These are phyloP conservation scores for Nephrotoma flavescens DNA, from an alignment of 2,888 invertebrate species.

Conservation along the genomic window DNA sequence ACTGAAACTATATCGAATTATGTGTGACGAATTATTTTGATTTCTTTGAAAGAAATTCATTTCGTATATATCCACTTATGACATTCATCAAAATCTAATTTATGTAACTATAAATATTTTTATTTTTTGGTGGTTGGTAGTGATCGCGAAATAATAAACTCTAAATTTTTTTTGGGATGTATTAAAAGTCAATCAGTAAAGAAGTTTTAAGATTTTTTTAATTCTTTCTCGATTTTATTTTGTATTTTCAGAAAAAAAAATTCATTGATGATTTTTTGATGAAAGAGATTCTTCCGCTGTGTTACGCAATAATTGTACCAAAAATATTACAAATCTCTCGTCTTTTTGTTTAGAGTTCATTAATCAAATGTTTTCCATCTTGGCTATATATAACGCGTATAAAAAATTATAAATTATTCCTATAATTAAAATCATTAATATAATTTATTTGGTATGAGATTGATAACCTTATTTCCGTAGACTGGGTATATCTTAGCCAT, in stretches of 20 bases:
- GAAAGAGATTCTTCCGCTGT: conserved; percentile 3
- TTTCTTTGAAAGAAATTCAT: not conserved
- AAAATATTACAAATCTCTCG: not conserved
- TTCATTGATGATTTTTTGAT: not conserved
- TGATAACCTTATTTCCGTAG: conserved; percentile 1
- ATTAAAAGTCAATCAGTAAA: not conserved
- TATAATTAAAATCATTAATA: not conserved
- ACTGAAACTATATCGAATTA: not conserved
- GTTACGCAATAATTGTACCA: conserved; percentile 1
- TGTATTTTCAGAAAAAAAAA: not conserved
- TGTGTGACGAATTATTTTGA: not conserved
- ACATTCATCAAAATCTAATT: not conserved
- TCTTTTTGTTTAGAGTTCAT: not conserved
- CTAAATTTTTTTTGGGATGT: not conserved
- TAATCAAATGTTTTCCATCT: not conserved
- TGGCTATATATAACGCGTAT: not conserved
- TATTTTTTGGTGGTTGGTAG: not conserved
- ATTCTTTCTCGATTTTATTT: not conserved
- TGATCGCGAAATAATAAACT: not conserved
- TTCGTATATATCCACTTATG: not conserved
- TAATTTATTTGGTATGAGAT: not conserved
- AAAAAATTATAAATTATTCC: not conserved
- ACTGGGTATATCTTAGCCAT: no score
- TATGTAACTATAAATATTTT: not conserved
- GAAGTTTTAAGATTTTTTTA: not conserved